Conservation (phyloP, 53 echinoderm and acorn worm species). For the Echinometra lucunter region DNA sequence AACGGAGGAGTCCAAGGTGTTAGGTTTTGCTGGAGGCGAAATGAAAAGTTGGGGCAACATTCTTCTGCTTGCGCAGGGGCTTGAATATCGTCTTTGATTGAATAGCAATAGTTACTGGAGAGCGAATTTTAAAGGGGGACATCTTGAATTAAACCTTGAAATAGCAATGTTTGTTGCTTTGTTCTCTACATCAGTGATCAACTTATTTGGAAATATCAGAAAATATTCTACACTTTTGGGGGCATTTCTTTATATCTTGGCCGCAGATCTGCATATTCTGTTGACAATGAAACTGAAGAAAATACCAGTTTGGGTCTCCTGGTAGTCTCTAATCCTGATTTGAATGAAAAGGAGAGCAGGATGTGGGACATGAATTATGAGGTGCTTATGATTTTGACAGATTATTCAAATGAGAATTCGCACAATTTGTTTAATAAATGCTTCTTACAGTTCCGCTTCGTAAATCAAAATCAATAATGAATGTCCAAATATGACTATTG, state of each 20-base stretch:
- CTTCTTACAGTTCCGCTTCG: not conserved
- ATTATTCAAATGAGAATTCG: not conserved
- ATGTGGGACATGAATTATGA: not conserved
- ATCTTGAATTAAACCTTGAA: not conserved
- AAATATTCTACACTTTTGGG: no score
- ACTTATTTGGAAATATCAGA: no score
- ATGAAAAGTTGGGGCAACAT: not conserved
- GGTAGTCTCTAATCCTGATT: not conserved
- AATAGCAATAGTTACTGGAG: not conserved
- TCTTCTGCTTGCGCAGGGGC: not conserved
- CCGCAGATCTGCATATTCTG: no score
- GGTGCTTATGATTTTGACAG: not conserved
- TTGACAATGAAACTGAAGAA: not conserved
- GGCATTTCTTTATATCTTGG: no score
- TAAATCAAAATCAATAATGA: constrained; percentile 27
- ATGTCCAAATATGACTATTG: not conserved
- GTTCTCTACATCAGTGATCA: no score
- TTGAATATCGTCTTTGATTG: not conserved
- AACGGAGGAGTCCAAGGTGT: constrained; percentile 22
- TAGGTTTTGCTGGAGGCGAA: not conserved
- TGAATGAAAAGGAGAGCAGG: not conserved
- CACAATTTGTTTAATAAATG: not conserved
- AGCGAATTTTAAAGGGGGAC: not conserved
- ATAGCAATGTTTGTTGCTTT: no score
- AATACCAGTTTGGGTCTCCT: not conserved